Base-by-base conservation (phyloP, 1,140 invertebrate species). In the Goniozus legneri region DNA sequence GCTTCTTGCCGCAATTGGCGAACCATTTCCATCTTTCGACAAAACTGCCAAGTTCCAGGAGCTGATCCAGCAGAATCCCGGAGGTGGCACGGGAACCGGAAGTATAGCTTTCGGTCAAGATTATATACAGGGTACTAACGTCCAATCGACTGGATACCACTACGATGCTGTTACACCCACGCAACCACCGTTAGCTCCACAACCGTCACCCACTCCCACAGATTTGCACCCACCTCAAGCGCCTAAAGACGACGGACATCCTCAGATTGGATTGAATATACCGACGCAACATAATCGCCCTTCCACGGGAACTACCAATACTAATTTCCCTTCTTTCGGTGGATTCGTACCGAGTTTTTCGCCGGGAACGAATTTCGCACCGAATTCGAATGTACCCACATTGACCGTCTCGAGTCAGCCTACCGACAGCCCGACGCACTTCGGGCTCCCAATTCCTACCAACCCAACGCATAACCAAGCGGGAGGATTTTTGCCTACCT, bases 381-480 rank as follows among this genome's bases (percentile, higher is more conserved):
- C 68, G 8, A 50, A 33, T 33, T 55, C 64, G 12, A 19, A 63
- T 1, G 45, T 37, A 10, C 53, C 44, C 39, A 49, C 41, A 2
- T 15, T 53, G 8, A 27, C 53, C 10, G 30, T 53, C 10, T 37
- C 58, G 1, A 44, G 56, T 7, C 64, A 66, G 41, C 47, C 64
- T 4, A 21, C 47, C 3, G 58, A 53, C 57, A 45, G 35, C 42
- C 70, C 34, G 2, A 75, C 69, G 10, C 65, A 73, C 13, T 73
- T 74, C 19, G 58, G 52, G 0, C 48, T 74, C 33, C 71, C 73
- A 3, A 64, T 75, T 32, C 67, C 68, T 3, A 52, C 39, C 15
- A 24, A 50, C 19, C 40, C 38, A n/a, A 32, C 19, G 20, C 13
- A 8, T 27, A 36, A n/a, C 33, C 22, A 22, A 41, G 12, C 18